Percentiles rank a stretch among this genome's conserved stretches.
Conservation (phyloP, 2,888 invertebrate species). For the Dinocampus coccinellae region DNA sequence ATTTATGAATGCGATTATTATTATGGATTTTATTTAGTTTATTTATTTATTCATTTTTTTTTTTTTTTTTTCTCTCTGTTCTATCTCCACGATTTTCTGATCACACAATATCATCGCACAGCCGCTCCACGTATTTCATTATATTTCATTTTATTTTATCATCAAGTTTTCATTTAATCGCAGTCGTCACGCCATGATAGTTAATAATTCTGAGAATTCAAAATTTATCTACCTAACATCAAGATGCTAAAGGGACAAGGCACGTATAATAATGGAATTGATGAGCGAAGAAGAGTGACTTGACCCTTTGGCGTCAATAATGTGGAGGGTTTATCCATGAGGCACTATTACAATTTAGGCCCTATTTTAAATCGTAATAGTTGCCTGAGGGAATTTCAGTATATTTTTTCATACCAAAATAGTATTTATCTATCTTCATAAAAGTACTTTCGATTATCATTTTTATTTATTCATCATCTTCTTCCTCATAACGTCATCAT, state of each 20-base stretch:
- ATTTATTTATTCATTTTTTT: not conserved
- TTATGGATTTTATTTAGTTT: too few relatives aligned
- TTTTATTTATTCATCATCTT: constrained; percentile 13
- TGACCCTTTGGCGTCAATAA: constrained; percentile 46
- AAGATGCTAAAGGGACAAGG: constrained; percentile 48
- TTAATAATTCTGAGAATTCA: constrained; percentile 4
- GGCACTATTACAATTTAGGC: constrained; percentile 58
- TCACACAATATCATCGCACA: not conserved
- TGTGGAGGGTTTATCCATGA: constrained; percentile 32
- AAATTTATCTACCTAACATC: constrained; percentile 37
- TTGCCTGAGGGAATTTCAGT: constrained; percentile 52
- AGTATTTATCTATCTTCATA: constrained; percentile 61
- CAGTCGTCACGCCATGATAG: not conserved
- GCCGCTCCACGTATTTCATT: not conserved
- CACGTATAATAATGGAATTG: constrained; percentile 43
- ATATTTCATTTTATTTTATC: not conserved
- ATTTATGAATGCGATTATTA: too few relatives aligned
- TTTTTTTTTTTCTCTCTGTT: too few relatives aligned
- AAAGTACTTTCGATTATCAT: constrained; percentile 52
- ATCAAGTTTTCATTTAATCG: constrained; percentile 9
- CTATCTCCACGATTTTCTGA: not conserved
- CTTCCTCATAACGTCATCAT: too few relatives aligned
- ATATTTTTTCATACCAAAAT: constrained; percentile 61
- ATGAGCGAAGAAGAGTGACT: constrained; percentile 47
- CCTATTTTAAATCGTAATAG: constrained; percentile 63